Percentiles rank a stretch among this genome's conserved stretches.
These are phyloP conservation scores for Chromis chromis DNA, from an alignment of 2,797 vertebrate species.

Conservation along the genomic window DNA sequence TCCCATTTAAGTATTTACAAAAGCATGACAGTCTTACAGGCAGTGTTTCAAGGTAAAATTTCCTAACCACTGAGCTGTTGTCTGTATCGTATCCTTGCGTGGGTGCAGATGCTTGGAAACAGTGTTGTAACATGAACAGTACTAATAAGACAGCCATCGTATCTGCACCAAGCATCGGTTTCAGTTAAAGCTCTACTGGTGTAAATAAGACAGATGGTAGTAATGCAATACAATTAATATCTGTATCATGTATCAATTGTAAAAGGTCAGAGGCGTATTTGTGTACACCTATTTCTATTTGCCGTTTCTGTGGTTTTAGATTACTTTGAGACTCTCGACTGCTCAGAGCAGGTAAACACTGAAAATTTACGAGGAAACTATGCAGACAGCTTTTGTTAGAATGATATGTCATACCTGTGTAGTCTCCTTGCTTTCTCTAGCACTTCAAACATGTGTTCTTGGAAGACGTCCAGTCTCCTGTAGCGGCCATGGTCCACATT, in stretches of 20 bases:
- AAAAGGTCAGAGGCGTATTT: neutral
- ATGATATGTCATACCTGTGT: conserved; percentile 86
- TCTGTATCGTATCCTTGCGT: too few relatives aligned
- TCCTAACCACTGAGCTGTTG: neutral
- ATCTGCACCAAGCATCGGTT: neutral
- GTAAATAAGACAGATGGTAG: neutral
- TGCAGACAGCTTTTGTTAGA: neutral
- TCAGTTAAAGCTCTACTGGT: neutral
- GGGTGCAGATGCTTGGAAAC: neutral
- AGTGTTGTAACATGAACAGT: neutral
- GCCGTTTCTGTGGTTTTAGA: conserved; percentile 4
- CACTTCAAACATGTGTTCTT: conserved; percentile 98
- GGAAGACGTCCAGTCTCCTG: conserved; percentile 94
- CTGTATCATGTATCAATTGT: neutral
- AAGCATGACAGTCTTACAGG: neutral
- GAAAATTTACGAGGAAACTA: neutral
- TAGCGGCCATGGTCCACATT: conserved; percentile 96
- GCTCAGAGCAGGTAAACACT: too few relatives aligned
- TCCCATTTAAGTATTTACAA: neutral
- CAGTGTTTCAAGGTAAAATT: neutral
- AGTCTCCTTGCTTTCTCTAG: conserved; percentile 94
- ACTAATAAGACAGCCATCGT: neutral
- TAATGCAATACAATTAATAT: neutral
- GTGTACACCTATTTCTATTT: neutral
- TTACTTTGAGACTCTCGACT: too few relatives aligned